Conservation (phyloP, 2,113 vertebrate genomes). For the Corapipo altera region DNA sequence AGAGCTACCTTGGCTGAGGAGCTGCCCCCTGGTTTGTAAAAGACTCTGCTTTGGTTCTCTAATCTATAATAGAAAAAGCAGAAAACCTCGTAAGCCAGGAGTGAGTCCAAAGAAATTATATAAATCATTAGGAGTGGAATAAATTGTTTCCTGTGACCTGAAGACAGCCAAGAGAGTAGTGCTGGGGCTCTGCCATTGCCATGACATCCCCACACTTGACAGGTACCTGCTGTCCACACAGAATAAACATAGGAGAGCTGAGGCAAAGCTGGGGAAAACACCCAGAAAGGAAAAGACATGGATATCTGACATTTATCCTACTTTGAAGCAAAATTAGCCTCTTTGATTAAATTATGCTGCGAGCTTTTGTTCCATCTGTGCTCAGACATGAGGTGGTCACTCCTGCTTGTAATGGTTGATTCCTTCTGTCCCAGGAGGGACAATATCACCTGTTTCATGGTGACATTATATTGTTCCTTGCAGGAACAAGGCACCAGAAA, state of each 20-base stretch:
- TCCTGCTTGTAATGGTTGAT: neutral
- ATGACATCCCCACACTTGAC: neutral
- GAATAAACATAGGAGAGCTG: rapidly evolving
- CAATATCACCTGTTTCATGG: neutral
- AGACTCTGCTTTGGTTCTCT: neutral
- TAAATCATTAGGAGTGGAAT: constrained; percentile 14
- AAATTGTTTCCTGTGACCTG: constrained; percentile 27
- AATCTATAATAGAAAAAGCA: neutral
- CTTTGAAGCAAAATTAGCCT: neutral
- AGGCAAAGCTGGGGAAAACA: neutral
- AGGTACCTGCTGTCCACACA: neutral
- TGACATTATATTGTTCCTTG: neutral
- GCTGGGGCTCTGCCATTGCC: neutral
- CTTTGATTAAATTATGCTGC: neutral
- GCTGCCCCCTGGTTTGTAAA: neutral
- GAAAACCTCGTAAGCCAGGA: neutral
- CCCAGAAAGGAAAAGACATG: neutral
- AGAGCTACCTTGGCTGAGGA: neutral
- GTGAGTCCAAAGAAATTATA: neutral
- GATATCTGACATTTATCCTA: neutral
- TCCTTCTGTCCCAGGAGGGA: neutral
- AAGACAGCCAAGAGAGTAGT: neutral
- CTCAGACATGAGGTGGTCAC: rapidly evolving
- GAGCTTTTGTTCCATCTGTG: neutral
- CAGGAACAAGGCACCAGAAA: neutral